Evolutionary conservation across 2,113 vertebrate species (phyloP).

Genomic region (Scopus umbretta): DNA sequence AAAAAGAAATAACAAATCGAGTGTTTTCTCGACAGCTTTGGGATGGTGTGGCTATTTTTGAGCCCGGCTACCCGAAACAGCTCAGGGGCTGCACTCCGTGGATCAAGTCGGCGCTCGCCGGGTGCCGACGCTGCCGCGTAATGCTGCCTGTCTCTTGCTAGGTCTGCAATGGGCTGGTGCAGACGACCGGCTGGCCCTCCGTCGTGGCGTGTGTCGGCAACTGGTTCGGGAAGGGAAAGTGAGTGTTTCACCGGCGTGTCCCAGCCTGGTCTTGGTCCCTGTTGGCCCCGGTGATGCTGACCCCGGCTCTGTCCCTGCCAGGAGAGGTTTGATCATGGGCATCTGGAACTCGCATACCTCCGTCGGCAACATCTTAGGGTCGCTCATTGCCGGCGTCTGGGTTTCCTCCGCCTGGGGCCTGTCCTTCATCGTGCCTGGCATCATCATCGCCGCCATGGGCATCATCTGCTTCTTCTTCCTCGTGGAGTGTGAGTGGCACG

Average conservation of each 20-base stretch:
- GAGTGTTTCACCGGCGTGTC: constrained; percentile 55
- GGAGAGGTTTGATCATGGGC: constrained; percentile 96
- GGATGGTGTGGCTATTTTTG: rapidly evolving
- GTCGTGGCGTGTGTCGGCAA: constrained; percentile 94
- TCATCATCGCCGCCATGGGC: constrained; percentile 82
- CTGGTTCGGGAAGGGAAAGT: constrained; percentile 99
- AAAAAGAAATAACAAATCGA: not conserved
- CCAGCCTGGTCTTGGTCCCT: not conserved
- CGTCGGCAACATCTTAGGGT: constrained; percentile 96
- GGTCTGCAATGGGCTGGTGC: constrained; percentile 89
- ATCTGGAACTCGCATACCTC: constrained; percentile 99
- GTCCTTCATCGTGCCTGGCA: constrained; percentile 90
- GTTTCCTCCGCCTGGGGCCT: constrained; percentile 88
- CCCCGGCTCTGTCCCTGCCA: not conserved
- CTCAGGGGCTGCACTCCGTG: rapidly evolving
- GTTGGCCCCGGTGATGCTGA: not conserved
- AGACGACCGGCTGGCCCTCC: constrained; percentile 94
- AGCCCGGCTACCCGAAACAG: rapidly evolving
- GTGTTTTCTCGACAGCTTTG: not conserved
- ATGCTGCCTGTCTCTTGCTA: constrained; percentile 23
- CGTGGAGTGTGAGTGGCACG: constrained; percentile 85
- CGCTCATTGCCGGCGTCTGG: constrained; percentile 86
- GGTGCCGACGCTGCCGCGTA: rapidly evolving
- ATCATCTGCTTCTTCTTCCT: constrained; percentile 93
- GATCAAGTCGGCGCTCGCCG: rapidly evolving